Evolutionary conservation across 2,797 vertebrate species (phyloP), one percentile per base, ranked within the genome.

Genomic region (Lophotriccus pileatus): DNA sequence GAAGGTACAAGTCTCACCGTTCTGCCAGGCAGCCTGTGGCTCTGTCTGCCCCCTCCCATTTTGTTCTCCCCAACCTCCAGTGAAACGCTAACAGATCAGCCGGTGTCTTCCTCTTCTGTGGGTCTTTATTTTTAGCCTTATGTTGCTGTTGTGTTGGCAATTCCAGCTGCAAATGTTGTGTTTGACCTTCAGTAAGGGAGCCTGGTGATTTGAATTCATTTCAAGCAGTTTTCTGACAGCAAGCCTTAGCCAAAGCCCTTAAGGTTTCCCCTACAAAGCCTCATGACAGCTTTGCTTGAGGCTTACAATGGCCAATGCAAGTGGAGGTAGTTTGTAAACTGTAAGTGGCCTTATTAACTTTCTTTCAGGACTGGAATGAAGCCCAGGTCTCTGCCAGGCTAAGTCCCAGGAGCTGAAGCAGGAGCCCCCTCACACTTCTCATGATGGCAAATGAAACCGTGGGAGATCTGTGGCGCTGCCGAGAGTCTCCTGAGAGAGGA

Each of bases 131-230:
- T 96, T 47, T 14, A n/a, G 32, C 43, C 17, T 93, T 19, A 1
- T 93, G 70, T 88, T 88, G 44, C 73, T 88, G 3, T 89, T 90
- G 84, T 96, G 94, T 90, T 37, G 70, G 69, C 84, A 95, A 96
- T 96, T 93, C 88, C 88, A 78, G 84, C 93, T 83, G 94, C 89
- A 97, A 91, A 93, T 53, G 68, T 83, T 50, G 72, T 46, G 63
- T 93, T 91, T 97, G 97, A 97, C 97, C 97, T 97, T 98, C 97
- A 97, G 93, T 76, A 82, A 84, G 8, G 80, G 43, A 82, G 74
- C n/a, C 14, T 43, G 74, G 93, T 87, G 89, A 92, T 83, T 94
- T 94, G 96, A 95, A 96, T 96, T 96, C 76, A 82, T 89, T 97
- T 95, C 87, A 83, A 90, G 94, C 73, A 77, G 91, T 94, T 96